Base-by-base conservation (phyloP, 2,797 vertebrate genomes). In the Neostethus bicornis region DNA sequence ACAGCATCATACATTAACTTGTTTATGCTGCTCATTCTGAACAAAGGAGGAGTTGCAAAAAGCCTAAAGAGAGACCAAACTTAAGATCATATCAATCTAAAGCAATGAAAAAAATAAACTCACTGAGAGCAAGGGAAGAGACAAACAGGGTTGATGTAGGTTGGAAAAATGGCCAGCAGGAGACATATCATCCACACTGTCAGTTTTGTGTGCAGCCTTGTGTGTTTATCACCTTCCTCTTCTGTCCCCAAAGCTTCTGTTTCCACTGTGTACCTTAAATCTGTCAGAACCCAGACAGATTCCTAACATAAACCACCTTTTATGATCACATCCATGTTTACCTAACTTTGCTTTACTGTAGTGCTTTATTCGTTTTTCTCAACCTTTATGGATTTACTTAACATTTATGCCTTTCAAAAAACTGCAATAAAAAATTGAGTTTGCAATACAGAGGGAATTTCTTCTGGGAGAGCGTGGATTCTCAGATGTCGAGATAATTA, bases 221-320 rank as follows among this genome's bases (percentile, higher is more conserved):
- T 81, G 72, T 70, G 70, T 76, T 77, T 74, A 81, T 78, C 64
- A 56, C 56, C 70, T 50, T 16, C 14, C 38, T 57, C 59, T 42
- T 59, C 66, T 65, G 57, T 79, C 76, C 46, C 59, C 51, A 19
- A 76, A 41, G 37, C 57, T 38, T 53, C 29, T 14, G 35, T 76
- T 75, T 82, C 73, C 57, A 85, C 72, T 72, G 73, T 77, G 68
- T 81, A 79, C 80, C 85, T 83, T 80, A 78, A 87, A 90, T 90
- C 79, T 90, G 87, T 91, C 84, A 84, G 58, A 76, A 72, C 60
- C 44, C 62, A 75, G 44, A 65, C 70, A 59, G 69, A 77, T 64
- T 75, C 69, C 71, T 69, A 57, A 67, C 58, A 75, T 68, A 71
- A 75, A 43, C 48, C 49, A 50, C 57, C 47, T 62, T 77, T 70